phyloP scores from a whole-genome alignment of 1,140 invertebrate species.

The Apis florea region DNA sequence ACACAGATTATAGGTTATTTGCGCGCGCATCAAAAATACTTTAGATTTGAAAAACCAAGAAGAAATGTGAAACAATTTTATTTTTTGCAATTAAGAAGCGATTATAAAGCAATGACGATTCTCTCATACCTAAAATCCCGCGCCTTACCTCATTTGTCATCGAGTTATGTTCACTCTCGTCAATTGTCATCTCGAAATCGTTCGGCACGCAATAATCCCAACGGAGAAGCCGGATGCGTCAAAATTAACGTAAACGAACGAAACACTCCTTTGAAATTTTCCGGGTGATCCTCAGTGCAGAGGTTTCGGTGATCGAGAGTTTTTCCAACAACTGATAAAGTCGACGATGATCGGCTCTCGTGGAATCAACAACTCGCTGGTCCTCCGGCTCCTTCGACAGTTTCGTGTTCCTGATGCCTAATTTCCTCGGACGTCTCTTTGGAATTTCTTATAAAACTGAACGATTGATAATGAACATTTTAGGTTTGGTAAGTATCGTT shows the following conservation, averaged over 20 bases:
- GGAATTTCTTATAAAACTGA: constrained; percentile 62
- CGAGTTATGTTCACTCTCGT: background rate
- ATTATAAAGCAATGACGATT: too few species aligned
- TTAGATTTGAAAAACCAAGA: too few species aligned
- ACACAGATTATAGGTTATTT: too few species aligned
- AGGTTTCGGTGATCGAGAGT: background rate
- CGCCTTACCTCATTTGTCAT: background rate
- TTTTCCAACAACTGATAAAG: background rate
- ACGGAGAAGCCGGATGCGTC: background rate
- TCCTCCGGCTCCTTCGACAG: constrained; percentile 9
- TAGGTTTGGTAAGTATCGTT: constrained; percentile 61
- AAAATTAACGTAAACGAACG: constrained; percentile 34
- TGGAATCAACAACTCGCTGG: constrained; percentile 25
- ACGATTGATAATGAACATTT: constrained; percentile 64
- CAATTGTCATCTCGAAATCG: constrained; percentile 1
- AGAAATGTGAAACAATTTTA: too few species aligned
- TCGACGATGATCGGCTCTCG: constrained; percentile 38
- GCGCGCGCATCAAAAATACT: too few species aligned
- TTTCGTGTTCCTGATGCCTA: constrained; percentile 55
- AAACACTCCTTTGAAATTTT: constrained; percentile 9
- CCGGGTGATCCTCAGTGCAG: background rate
- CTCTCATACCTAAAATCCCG: background rate
- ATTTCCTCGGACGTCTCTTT: constrained; percentile 46
- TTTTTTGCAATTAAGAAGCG: too few species aligned
- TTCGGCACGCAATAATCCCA: background rate